These are phyloP conservation scores for Micrasema longulum DNA, from an alignment of 1,140 invertebrate genomes.

Conservation along the genomic window DNA sequence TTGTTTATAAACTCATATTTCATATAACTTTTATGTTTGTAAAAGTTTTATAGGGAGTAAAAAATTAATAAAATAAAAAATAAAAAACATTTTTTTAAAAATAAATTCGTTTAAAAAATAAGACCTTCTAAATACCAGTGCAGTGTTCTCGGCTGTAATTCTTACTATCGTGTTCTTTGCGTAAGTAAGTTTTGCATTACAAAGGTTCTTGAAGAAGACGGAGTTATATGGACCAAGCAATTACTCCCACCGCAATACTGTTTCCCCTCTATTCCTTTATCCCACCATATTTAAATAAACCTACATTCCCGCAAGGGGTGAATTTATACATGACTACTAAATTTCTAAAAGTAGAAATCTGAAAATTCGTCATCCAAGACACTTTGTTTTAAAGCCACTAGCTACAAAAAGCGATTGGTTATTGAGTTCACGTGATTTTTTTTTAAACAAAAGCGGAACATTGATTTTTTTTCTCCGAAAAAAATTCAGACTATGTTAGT, in stretches of 20 bases:
- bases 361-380: too few relatives aligned
- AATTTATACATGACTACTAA: too few relatives aligned
- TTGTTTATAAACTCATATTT: too few relatives aligned
- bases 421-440: too few relatives aligned
- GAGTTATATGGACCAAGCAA: slow-evolving; percentile 43
- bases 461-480: too few relatives aligned
- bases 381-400: too few relatives aligned
- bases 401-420: too few relatives aligned
- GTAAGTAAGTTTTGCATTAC: slow-evolving; percentile 50
- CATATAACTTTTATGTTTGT: too few relatives aligned
- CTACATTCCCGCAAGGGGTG: slow-evolving; percentile 43
- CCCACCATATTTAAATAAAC: slow-evolving; percentile 50
- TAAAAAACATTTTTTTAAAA: neutral
- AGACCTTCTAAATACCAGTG: neutral
- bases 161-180: slow-evolving; percentile 45
- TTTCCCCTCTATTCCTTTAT: slow-evolving; percentile 36
- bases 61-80: neutral
- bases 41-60: too few relatives aligned
- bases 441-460: too few relatives aligned
- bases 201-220: slow-evolving; percentile 46
- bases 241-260: slow-evolving; percentile 41
- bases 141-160: slow-evolving; percentile 42
- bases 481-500: too few relatives aligned
- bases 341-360: too few relatives aligned
- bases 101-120: neutral